Conservation (phyloP, 2,888 invertebrate genomes). For the Cataglyphis rosenhaueri region DNA sequence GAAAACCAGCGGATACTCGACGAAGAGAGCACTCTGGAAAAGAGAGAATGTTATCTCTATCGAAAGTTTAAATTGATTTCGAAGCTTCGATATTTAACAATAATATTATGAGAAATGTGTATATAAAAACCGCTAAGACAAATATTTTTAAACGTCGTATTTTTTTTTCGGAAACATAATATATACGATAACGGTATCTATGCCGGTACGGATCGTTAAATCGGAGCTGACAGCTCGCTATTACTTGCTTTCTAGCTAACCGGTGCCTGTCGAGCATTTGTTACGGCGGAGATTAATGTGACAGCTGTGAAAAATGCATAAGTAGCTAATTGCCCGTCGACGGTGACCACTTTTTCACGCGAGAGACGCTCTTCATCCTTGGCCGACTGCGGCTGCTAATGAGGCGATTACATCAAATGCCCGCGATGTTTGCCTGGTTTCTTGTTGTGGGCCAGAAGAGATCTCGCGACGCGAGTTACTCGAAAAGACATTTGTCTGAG, state of each 20-base stretch:
- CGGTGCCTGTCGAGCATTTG: slow-evolving; percentile 28
- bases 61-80: slow-evolving; percentile 1
- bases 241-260: slow-evolving; percentile 28
- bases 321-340: slow-evolving; percentile 53
- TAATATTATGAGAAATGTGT: neutral
- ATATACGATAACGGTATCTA: neutral
- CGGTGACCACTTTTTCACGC: slow-evolving; percentile 42
- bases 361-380: slow-evolving; percentile 32
- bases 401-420: slow-evolving; percentile 44
- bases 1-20: neutral
- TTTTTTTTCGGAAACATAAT: neutral
- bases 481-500: slow-evolving; percentile 30
- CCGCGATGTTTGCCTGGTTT: slow-evolving; percentile 25
- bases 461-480: slow-evolving; percentile 46
- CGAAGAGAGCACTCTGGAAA: neutral
- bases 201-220: slow-evolving; percentile 40
- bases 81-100: neutral
- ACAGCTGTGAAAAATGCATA: slow-evolving; percentile 46
- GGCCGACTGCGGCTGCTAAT: slow-evolving; percentile 41
- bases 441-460: slow-evolving; percentile 40
- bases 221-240: slow-evolving; percentile 17
- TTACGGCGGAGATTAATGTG: slow-evolving; percentile 48
- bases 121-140: neutral
- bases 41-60: slow-evolving; percentile 6
- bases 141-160: neutral